phyloP scores from a whole-genome alignment of 2,113 vertebrate genomes.

The Parotia lawesii region DNA sequence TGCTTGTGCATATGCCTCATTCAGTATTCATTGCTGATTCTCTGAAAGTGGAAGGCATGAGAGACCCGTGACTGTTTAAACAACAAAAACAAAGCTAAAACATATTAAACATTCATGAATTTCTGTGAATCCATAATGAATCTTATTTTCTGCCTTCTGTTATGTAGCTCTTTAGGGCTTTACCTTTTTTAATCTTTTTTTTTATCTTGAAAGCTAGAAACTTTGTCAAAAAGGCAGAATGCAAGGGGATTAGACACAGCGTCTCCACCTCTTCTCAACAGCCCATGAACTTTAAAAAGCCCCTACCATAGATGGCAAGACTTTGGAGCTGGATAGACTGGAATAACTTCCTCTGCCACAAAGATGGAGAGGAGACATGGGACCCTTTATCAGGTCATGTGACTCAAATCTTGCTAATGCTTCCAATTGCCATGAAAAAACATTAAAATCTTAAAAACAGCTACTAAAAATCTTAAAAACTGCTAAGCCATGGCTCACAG shows the following conservation, averaged over 20 bases:
- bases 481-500: rapidly evolving
- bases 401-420: neutral
- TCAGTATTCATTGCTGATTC: neutral
- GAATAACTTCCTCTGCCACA: neutral
- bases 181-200: neutral
- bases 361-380: neutral
- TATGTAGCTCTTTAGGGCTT: neutral
- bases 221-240: neutral
- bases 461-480: neutral
- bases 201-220: neutral
- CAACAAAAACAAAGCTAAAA: neutral
- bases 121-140: neutral
- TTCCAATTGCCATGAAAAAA: neutral
- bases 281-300: neutral
- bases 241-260: neutral
- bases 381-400: neutral
- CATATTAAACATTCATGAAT: neutral
- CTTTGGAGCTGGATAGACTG: neutral
- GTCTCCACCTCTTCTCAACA: neutral
- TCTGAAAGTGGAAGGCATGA: neutral
- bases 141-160: neutral
- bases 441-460: neutral
- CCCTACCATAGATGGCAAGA: neutral
- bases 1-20: rapidly evolving
- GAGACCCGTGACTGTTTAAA: neutral